A percentile compares a stretch with the other conserved stretches of the same genome.
These are phyloP conservation scores for Acyrthosiphon pisum DNA, from an alignment of 1,140 invertebrate species.

Conservation along the genomic window DNA sequence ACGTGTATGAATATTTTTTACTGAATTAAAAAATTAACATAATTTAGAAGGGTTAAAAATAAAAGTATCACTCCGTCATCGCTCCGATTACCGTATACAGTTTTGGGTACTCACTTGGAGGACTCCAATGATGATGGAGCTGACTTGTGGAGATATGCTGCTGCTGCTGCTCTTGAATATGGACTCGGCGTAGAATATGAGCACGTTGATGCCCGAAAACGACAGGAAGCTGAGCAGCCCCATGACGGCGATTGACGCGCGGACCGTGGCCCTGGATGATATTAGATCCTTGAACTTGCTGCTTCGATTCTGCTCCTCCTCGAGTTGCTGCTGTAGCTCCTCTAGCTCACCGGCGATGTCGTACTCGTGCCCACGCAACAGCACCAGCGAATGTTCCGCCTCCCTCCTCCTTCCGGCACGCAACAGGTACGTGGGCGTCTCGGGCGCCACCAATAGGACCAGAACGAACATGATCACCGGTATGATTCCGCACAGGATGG, in stretches of 20 bases:
- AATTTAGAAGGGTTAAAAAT: no score
- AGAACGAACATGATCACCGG: constrained; percentile 66
- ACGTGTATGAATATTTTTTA: no score
- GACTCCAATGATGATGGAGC: constrained; percentile 72
- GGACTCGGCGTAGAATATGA: constrained; percentile 74
- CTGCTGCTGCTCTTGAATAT: constrained; percentile 70
- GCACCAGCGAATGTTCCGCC: constrained; percentile 62
- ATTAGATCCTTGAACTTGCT: constrained; percentile 68
- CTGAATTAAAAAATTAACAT: neutral
- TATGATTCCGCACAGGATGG: constrained; percentile 60
- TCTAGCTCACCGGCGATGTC: constrained; percentile 79
- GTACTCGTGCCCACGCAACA: constrained; percentile 70
- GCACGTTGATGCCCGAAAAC: constrained; percentile 70
- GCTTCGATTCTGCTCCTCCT: constrained; percentile 69
- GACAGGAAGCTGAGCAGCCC: constrained; percentile 65
- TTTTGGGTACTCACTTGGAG: constrained; percentile 64
- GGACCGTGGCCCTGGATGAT: constrained; percentile 68
- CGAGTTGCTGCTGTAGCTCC: constrained; percentile 69
- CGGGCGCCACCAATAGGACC: constrained; percentile 66
- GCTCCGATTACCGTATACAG: neutral
- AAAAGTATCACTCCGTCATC: neutral
- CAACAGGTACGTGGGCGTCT: constrained; percentile 64
- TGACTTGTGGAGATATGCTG: constrained; percentile 68
- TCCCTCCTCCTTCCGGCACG: constrained; percentile 61
- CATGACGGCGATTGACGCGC: constrained; percentile 75